These are phyloP conservation scores for Sylvilagus bachmani DNA, from an alignment of 2,113 vertebrate genomes.

Conservation along the genomic window DNA sequence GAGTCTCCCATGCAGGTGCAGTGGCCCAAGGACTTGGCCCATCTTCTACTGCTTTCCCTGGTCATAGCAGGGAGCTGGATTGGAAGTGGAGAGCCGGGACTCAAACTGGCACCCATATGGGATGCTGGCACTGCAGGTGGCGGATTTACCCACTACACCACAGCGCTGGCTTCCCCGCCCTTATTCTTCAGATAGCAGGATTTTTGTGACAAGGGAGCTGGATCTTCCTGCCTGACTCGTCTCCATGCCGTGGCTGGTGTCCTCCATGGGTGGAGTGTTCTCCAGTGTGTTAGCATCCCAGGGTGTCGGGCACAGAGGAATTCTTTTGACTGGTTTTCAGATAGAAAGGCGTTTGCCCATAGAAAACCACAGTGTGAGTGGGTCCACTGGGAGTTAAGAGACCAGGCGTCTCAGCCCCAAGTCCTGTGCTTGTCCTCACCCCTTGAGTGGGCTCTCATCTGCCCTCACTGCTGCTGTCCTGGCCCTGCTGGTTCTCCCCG, in stretches of 20 bases:
- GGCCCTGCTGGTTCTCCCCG: not conserved
- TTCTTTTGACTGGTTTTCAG: not conserved
- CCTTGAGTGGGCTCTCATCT: not conserved
- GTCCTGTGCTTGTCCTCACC: not conserved
- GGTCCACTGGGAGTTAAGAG: not conserved
- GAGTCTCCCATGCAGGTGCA: too few relatives aligned
- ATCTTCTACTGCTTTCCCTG: too few relatives aligned
- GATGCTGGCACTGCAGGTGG: too few relatives aligned
- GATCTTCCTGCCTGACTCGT: not conserved
- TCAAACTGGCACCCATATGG: too few relatives aligned
- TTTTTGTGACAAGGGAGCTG: not conserved
- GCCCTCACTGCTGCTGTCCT: not conserved
- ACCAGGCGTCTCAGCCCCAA: not conserved
- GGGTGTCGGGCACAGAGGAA: not conserved
- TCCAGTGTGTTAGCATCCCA: not conserved
- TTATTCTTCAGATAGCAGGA: not conserved
- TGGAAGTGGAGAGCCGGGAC: too few relatives aligned
- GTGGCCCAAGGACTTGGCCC: too few relatives aligned
- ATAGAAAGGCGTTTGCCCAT: not conserved
- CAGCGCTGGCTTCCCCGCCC: not conserved
- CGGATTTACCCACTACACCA: too few relatives aligned
- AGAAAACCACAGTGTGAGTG: not conserved
- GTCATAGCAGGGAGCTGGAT: too few relatives aligned
- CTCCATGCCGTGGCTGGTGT: not conserved
- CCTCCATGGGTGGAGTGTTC: too few relatives aligned